These are phyloP conservation scores for Hucho hucho DNA, from an alignment of 2,113 vertebrate genomes.

Conservation along the genomic window DNA sequence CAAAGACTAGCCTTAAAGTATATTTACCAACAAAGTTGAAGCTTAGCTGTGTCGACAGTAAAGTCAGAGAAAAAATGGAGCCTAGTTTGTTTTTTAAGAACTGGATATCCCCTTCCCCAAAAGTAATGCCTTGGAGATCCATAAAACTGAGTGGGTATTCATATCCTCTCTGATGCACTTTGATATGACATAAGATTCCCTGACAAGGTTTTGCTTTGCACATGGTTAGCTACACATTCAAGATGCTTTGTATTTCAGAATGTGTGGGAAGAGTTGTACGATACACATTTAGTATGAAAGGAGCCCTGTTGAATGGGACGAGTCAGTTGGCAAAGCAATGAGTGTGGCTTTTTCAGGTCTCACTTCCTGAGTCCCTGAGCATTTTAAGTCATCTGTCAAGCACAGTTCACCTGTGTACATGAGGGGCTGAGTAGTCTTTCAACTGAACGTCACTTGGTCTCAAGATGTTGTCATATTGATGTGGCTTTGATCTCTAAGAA, in stretches of 20 bases:
- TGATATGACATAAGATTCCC: too few species aligned
- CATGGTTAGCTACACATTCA: too few species aligned
- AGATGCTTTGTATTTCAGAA: too few species aligned
- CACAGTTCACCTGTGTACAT: not conserved
- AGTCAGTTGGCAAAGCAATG: too few species aligned
- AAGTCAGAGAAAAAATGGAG: slow-evolving; percentile 20
- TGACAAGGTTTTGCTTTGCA: too few species aligned
- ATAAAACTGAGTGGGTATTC: too few species aligned
- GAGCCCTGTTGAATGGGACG: too few species aligned
- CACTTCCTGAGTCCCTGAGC: not conserved
- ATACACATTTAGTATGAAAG: too few species aligned
- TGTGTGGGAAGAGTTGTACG: too few species aligned
- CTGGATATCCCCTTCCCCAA: not conserved
- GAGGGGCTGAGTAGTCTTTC: slow-evolving; percentile 6
- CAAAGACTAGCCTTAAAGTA: not conserved
- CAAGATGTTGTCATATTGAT: slow-evolving; percentile 21
- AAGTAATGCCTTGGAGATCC: too few species aligned
- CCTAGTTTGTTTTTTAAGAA: slow-evolving; percentile 20
- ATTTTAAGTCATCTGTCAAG: slow-evolving; percentile 11
- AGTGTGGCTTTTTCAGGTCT: too few species aligned
- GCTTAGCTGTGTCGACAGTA: slow-evolving; percentile 29
- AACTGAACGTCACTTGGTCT: slow-evolving; percentile 4
- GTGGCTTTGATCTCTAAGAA: slow-evolving; percentile 12
- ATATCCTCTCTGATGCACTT: too few species aligned
- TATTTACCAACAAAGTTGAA: slow-evolving; percentile 1